Percentiles rank a stretch among this genome's conserved stretches.
These are phyloP conservation scores for Piscicola geometra DNA, from an alignment of 2,888 invertebrate genomes.

Conservation along the genomic window DNA sequence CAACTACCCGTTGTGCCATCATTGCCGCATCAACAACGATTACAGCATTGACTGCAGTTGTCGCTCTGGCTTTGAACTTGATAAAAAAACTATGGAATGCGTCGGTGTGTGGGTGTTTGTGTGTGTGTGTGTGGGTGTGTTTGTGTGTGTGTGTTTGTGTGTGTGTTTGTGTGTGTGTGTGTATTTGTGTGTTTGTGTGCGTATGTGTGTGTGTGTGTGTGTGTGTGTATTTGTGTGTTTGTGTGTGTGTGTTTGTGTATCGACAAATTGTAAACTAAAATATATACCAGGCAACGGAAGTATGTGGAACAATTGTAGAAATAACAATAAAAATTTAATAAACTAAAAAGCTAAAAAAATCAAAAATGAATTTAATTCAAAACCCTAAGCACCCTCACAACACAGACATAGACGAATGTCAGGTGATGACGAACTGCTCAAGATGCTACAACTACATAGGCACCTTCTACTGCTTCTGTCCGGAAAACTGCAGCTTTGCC, in stretches of 20 bases:
- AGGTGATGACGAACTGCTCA: background rate
- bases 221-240: too few species aligned
- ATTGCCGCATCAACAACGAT: background rate
- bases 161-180: too few species aligned
- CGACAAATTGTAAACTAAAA: too few species aligned
- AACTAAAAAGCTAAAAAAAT: too few species aligned
- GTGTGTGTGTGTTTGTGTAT: too few species aligned
- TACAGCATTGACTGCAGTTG: background rate
- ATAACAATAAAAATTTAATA: background rate
- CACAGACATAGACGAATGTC: conserved; percentile 4
- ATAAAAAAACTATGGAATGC: background rate
- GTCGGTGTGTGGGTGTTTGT: background rate
- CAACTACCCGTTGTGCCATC: background rate
- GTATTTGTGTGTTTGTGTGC: too few species aligned
- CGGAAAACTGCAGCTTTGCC: background rate
- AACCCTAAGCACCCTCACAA: too few species aligned
- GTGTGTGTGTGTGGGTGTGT: too few species aligned
- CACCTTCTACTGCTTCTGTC: background rate
- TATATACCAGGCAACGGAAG: background rate
- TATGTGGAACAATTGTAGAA: background rate
- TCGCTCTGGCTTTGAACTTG: background rate
- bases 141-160: too few species aligned
- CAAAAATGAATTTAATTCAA: too few species aligned
- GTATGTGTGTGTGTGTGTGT: too few species aligned
- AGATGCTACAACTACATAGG: background rate